Percentiles rank a stretch among this genome's conserved stretches.
Evolutionary conservation across 2,113 vertebrate species (phyloP).

Genomic region (Platichthys stellatus): DNA sequence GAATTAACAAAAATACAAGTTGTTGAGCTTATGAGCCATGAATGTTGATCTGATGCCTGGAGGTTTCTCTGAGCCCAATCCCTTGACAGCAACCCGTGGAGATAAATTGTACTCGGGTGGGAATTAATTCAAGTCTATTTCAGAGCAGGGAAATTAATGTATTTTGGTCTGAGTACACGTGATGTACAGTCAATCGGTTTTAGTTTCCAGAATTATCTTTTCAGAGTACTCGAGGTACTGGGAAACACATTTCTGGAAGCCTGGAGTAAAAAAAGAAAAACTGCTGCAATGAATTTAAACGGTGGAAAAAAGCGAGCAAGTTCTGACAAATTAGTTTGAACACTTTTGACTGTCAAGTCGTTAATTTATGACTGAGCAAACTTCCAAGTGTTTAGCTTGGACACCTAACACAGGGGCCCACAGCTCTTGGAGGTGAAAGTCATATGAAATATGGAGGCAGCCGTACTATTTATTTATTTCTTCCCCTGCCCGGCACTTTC

Average conservation of each 20-base stretch:
- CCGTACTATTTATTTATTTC: slow-evolving; percentile 80
- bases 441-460: slow-evolving; percentile 81
- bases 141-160: slow-evolving; percentile 44
- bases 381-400: slow-evolving; percentile 85
- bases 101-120: slow-evolving; percentile 60
- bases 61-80: slow-evolving; percentile 52
- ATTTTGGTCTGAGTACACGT: slow-evolving; percentile 27
- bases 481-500: slow-evolving; percentile 77
- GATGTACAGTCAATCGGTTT: slow-evolving; percentile 57
- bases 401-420: slow-evolving; percentile 79
- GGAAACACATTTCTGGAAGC: slow-evolving; percentile 58
- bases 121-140: slow-evolving; percentile 63
- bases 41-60: slow-evolving; percentile 68
- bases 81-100: slow-evolving; percentile 54
- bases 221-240: slow-evolving; percentile 34
- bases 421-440: slow-evolving; percentile 79
- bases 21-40: slow-evolving; percentile 64
- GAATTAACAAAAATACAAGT: slow-evolving; percentile 72
- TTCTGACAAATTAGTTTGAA: slow-evolving; percentile 85
- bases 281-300: slow-evolving; percentile 79
- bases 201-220: slow-evolving; percentile 55
- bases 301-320: slow-evolving; percentile 54
- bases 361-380: slow-evolving; percentile 86
- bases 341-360: slow-evolving; percentile 83
- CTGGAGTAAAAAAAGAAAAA: slow-evolving; percentile 70